Base-by-base conservation (phyloP, 2,888 invertebrate species). In the Caenorhabditis uteleia region DNA sequence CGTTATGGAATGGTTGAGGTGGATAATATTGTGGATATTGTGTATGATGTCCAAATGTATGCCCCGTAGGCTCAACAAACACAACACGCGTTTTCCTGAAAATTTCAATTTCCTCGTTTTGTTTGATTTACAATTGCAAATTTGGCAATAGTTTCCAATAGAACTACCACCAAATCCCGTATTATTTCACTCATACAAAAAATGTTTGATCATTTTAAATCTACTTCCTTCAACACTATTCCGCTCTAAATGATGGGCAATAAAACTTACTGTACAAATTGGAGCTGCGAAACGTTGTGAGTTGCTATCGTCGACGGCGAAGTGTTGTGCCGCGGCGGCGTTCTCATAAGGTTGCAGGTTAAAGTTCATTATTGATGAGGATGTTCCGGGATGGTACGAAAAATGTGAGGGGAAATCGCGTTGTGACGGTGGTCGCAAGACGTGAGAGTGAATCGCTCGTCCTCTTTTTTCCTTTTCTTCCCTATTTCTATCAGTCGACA, bases 31-130 rank as follows among this genome's bases (percentile, higher is more conserved):
- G 33, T 33, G 20, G 18, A 7, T 18, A 21, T n/a, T 46, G 14
- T 14, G 34, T 27, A 8, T 14, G 33, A 23, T 67, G 60, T 60
- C 64, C 56, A 51, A 51, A 51, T 57, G 59, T 47, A 44, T 61
- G 50, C 38, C 54, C 61, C 34, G 60, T 71, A 72, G 73, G 72
- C 75, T 75, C 78, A 77, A 79, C 79, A 79, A 79, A 79, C 79
- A 72, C 79, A 79, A 70, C 79, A 79, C 77, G 66, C 55, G 65
- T 59, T 70, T 68, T 70, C 74, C 77, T 77, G 62, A 12, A 53
- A 56, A 23, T 2, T 10, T 23, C 23, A 1, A 48, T 36, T 40
- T 31, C 4, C 25, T 40, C 20, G 14, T 21, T 40, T 7, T 38
- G 16, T n/a, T n/a, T n/a, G n/a, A 33, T 10, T 14, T 12, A 33